Percentiles rank a stretch among this genome's conserved stretches.
phyloP scores from a whole-genome alignment of 2,113 vertebrate genomes.

The Brachyhypopomus gauderio region DNA sequence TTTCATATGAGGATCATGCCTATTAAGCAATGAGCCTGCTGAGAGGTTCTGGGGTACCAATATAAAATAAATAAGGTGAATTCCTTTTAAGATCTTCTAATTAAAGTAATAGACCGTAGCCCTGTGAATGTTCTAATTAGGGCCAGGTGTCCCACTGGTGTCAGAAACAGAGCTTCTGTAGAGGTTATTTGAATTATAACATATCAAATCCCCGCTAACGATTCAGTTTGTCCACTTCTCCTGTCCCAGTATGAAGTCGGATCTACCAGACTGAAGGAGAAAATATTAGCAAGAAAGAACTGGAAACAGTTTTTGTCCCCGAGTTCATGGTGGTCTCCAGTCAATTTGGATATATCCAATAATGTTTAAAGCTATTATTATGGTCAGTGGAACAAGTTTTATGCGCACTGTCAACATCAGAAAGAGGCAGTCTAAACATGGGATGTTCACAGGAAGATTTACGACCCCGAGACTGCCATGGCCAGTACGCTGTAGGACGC shows the following conservation, averaged over 20 bases:
- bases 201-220: neutral
- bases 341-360: neutral
- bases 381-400: neutral
- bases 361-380: neutral
- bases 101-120: constrained; percentile 58
- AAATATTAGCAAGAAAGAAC: neutral
- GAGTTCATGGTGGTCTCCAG: neutral
- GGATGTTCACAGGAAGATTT: neutral
- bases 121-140: constrained; percentile 62
- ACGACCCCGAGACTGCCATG: neutral
- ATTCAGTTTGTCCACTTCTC: neutral
- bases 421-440: neutral
- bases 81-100: constrained; percentile 43
- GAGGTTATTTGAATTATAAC: neutral
- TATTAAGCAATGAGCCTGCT: constrained; percentile 41
- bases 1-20: constrained; percentile 42
- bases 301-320: neutral
- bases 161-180: constrained; percentile 16
- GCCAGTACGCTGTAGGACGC: constrained; percentile 26
- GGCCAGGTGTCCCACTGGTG: constrained; percentile 57
- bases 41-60: neutral
- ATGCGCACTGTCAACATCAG: neutral
- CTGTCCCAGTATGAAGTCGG: neutral
- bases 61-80: neutral
- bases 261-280: neutral